Evolutionary conservation across 2,113 vertebrate species (phyloP), one percentile per base, ranked within the genome.

Genomic region (Oriolus oriolus): DNA sequence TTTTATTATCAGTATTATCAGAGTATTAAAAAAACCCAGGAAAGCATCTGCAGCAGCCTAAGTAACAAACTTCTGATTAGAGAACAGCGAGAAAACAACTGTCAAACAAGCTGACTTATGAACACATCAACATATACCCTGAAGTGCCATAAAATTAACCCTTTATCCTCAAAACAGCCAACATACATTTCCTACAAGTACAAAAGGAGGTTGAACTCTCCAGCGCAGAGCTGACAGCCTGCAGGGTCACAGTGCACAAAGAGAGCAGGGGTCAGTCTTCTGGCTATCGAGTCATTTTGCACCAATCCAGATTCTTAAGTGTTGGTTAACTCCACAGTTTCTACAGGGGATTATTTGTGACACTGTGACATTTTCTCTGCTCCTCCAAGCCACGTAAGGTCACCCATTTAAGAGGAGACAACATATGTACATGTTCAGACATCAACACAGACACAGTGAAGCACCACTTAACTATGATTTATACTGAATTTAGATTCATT

Each of bases 151-250:
- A 37, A 90, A 79, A 80, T 50, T 59, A 95, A 95, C 71, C 56
- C 13, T 93, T 92, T 74, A 39, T 60, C 89, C 88, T 75, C 84
- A 97, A 81, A 93, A 83, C n/a, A 94, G 31, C 73, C 87, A 96
- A 89, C 42, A 52, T 27, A 37, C 17, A 69, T 95, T 93, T 96
- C 57, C 78, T 63, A 17, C 42, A 37, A 28, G 80, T 84, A 93
- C 59, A 93, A 94, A 97, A 97, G 9, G 96, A 89, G 50, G 64
- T 54, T 89, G 85, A 87, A 80, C 82, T 90, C 87, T 45, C 66
- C 90, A 33, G 89, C 73, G 84, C 31, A 54, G 60, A 95, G 80
- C 73, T 20, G n/a, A 73, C 39, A 37, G 37, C 60, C 88, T 45
- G 39, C 75, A 85, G 39, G 71, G 84, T 90, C 50, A 52, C 7